Evolutionary conservation across 35 echinoderm and acorn worm genomes (phyloP).

Genomic region (Ptychodera flava): DNA sequence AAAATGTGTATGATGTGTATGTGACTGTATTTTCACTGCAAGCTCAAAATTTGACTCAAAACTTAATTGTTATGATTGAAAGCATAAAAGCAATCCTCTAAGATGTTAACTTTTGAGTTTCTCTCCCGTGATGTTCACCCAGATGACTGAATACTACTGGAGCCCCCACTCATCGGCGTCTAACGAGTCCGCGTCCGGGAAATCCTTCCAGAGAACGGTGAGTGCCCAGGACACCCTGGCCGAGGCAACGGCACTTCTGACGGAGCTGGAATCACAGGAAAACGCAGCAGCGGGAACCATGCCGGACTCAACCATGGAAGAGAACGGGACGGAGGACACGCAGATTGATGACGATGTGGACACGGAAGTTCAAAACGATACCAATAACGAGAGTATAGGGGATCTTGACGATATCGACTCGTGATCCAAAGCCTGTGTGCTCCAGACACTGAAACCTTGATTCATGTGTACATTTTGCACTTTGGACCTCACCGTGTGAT

Average conservation of each 20-base stretch:
- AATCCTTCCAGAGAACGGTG: conserved; percentile 91
- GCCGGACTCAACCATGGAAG: background rate
- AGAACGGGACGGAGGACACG: background rate
- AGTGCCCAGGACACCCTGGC: conserved; percentile 95
- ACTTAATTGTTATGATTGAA: no score
- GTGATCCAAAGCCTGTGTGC: no score
- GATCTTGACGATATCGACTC: background rate
- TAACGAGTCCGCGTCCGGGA: conserved; percentile 76
- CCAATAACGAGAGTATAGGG: background rate
- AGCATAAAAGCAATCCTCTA: no score
- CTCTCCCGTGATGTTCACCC: no score
- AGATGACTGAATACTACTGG: conserved; percentile 96
- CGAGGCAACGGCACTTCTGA: conserved; percentile 81
- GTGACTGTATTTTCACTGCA: no score
- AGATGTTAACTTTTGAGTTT: no score
- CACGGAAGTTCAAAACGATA: background rate
- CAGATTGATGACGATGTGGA: background rate
- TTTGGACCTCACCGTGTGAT: no score
- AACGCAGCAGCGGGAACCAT: background rate
- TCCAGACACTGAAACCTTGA: no score
- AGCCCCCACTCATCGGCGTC: conserved; percentile 60
- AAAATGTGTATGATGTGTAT: no score
- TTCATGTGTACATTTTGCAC: no score
- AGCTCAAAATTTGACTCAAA: no score
- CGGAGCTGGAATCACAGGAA: conserved; percentile 73